phyloP scores from a whole-genome alignment of 2,797 vertebrate species.

The Pyrrhura leucotis region DNA sequence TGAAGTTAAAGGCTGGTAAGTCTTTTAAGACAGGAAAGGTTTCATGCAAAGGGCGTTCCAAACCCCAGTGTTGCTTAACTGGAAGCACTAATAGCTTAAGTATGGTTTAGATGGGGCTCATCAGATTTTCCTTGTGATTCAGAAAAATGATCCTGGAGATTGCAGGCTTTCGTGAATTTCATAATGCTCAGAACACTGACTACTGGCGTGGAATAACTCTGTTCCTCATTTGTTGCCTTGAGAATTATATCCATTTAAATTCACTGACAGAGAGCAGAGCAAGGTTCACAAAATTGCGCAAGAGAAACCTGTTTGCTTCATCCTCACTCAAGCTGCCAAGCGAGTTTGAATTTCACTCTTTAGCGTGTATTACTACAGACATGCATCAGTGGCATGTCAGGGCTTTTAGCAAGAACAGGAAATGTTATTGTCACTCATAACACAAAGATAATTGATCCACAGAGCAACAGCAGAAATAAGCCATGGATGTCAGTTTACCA shows the following conservation, averaged over 20 bases:
- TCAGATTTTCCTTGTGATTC: slow-evolving; percentile 40
- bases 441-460: not conserved
- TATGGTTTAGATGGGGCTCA: slow-evolving; percentile 22
- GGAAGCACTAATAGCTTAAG: slow-evolving; percentile 13
- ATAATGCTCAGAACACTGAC: not conserved
- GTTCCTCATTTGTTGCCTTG: not conserved
- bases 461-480: not conserved
- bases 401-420: not conserved
- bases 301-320: slow-evolving; percentile 38
- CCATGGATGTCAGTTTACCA: not conserved
- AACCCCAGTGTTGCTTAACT: slow-evolving; percentile 41
- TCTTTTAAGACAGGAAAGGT: not conserved
- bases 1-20: not conserved
- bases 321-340: not conserved
- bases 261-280: slow-evolving; percentile 9
- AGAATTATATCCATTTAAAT: slow-evolving; percentile 30
- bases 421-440: not conserved
- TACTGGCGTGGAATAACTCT: not conserved
- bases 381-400: not conserved
- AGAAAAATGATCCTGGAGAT: slow-evolving; percentile 35
- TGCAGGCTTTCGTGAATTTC: slow-evolving; percentile 31
- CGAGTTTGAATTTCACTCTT: not conserved
- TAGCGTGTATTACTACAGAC: not conserved
- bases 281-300: slow-evolving; percentile 14
- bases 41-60: slow-evolving; percentile 25